Evolutionary conservation across 2,113 vertebrate genomes (phyloP), one percentile per base, ranked within the genome.

Genomic region (Cisticola juncidis): DNA sequence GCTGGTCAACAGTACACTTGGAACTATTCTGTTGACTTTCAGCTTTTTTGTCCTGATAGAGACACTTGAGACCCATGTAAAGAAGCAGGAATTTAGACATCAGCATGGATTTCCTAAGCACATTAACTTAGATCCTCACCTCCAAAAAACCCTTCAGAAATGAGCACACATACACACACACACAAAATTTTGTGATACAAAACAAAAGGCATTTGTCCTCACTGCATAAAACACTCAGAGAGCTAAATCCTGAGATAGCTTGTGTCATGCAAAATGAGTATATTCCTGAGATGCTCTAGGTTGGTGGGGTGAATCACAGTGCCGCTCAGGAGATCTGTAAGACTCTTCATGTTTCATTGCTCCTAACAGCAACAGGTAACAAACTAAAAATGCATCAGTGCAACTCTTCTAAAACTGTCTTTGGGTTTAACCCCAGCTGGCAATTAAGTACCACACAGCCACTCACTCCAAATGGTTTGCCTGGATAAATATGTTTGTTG

Each of bases 381-480:
- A 61, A 82, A 25, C 33, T 42, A 25, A 61, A 92, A 79, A 57
- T 6, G 9, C 36, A 48, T 48, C 1, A 4, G 26, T 53, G 9
- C n/a, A 36, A 9, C 25, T n/a, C 56, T 70, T 61, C 25, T 48
- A 45, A 70, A 85, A 26, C 56, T 9, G 38, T 61, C 38, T n/a
- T 86, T 53, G 45, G 4, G 19, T 86, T 70, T 53, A 53, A 61
- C n/a, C 23, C 29, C 54, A 53, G 45, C 45, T 69, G 45, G 47
- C 22, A 86, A 45, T 18, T 28, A 45, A 61, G 38, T 61, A 38
- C 28, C 40, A 70, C 38, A 28, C 47, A 54, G n/a, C 24, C 1
- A 1, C 28, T 47, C 0, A 0, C 61, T 74, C 28, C 5, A 65
- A 45, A 36, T 25, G 16, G 1, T 53, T 80, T 74, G 38, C 25